Conservation (phyloP, 2,888 invertebrate genomes). For the Orthosia gothica region DNA sequence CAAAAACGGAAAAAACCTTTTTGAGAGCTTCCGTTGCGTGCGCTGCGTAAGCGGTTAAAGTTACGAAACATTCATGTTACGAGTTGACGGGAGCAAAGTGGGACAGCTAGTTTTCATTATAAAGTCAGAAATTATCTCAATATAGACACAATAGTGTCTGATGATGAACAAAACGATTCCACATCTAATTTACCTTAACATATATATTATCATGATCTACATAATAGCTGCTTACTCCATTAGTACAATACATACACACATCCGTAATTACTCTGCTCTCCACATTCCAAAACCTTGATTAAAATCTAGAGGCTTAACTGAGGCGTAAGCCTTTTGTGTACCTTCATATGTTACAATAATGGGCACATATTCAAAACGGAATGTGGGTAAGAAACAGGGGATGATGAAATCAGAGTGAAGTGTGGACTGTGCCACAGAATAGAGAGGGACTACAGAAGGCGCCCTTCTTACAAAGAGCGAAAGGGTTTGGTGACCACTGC, state of each 20-base stretch:
- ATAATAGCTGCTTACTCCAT: slow-evolving; percentile 25
- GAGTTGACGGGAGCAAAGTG: too few relatives aligned
- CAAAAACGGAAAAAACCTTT: too few relatives aligned
- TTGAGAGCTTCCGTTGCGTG: too few relatives aligned
- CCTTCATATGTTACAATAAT: slow-evolving; percentile 52
- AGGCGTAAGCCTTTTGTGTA: slow-evolving; percentile 56
- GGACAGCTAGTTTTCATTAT: not conserved
- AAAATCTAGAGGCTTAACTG: slow-evolving; percentile 55
- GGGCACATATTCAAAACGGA: slow-evolving; percentile 52
- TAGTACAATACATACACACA: slow-evolving; percentile 38
- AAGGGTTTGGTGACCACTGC: not conserved
- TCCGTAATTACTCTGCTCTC: slow-evolving; percentile 51
- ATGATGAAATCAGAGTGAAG: slow-evolving; percentile 67
- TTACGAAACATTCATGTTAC: too few relatives aligned
- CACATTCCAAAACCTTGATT: slow-evolving; percentile 57
- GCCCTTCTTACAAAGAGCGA: not conserved
- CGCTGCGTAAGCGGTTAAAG: too few relatives aligned
- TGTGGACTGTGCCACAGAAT: slow-evolving; percentile 29
- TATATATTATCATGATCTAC: slow-evolving; percentile 10
- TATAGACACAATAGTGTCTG: not conserved
- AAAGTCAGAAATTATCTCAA: not conserved
- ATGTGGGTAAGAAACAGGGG: slow-evolving; percentile 57
- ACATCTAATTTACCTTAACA: not conserved
- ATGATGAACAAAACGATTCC: slow-evolving; percentile 1
- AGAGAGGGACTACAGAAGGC: slow-evolving; percentile 17